Evolutionary conservation across 2,113 vertebrate species (phyloP), one percentile per base, ranked within the genome.

Genomic region (Varanus komodoensis): DNA sequence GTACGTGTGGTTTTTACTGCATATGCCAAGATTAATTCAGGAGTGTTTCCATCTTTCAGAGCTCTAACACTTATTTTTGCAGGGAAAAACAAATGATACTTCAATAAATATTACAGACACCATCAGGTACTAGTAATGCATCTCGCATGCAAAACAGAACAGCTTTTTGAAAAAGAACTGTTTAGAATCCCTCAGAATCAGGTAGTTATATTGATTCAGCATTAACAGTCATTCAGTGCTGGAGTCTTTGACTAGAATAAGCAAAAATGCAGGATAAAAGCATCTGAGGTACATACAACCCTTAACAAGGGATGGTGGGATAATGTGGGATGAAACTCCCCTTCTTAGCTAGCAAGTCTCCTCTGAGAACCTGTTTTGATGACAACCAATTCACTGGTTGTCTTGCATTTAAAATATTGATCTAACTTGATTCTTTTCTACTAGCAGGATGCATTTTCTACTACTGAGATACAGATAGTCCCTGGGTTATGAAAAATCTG

Each of bases 31-130:
- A 93, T 1, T 82, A 93, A 89, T 89, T 95, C 64, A 89, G 52
- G 38, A 95, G 80, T 74, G 75, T 92, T 97, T 97, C 92, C 93
- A 86, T 89, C 86, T 95, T 93, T 87, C 90, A 67, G 87, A 75
- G 80, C 57, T 84, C 90, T 94, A 84, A 91, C 90, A 87, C 57
- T 83, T 69, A 34, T 34, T 74, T 6, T 68, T 68, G 82, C 29
- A n/a, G 48, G 48, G 44, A 3, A 25, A 52, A 54, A 52, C 88
- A 95, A 90, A 92, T 92, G 88, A 93, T 94, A 92, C 74, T 92
- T 7, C 75, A 89, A 32, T 94, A 80, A 93, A 89, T 92, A 57
- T 67, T 89, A 9, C 92, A 84, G 86, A 92, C 74, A 81, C 77
- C 85, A 92, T 68, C 1, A 0, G 52, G 44, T 88, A 71, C 82